Percentiles rank a stretch among this genome's conserved stretches.
phyloP scores from a whole-genome alignment of 2,888 invertebrate genomes.

The Tethea ocularis region DNA sequence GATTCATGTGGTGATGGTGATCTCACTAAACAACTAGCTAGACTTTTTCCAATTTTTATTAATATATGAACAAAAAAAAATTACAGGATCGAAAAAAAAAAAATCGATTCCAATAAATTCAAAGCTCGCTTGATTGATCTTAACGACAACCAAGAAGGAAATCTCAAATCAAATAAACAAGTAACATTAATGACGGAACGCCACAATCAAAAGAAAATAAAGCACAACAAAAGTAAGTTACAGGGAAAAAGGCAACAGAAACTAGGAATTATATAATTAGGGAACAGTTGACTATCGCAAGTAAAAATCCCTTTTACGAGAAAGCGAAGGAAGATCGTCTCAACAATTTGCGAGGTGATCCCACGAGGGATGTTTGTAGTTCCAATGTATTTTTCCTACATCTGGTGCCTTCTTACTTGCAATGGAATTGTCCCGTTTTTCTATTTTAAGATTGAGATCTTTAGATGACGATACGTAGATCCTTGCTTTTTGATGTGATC shows the following conservation, averaged over 20 bases:
- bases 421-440: not conserved
- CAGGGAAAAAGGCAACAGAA: constrained; percentile 38
- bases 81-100: too few species aligned
- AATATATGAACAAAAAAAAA: too few species aligned
- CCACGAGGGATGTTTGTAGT: constrained; percentile 23
- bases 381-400: constrained; percentile 8
- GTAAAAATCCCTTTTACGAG: constrained; percentile 56
- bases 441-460: not conserved
- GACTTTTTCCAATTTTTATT: too few species aligned
- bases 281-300: constrained; percentile 54
- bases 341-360: constrained; percentile 38
- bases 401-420: not conserved
- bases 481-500: not conserved
- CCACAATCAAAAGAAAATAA: constrained; percentile 26
- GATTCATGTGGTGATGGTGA: too few species aligned
- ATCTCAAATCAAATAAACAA: constrained; percentile 4
- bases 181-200: constrained; percentile 24
- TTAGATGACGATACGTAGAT: not conserved
- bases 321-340: constrained; percentile 25
- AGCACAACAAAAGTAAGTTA: constrained; percentile 27
- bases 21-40: too few species aligned
- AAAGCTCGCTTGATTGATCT: not conserved
- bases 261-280: constrained; percentile 58
- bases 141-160: not conserved
- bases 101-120: too few species aligned